Base-by-base conservation (phyloP, 2,888 invertebrate species). In the Dicycla oo region DNA sequence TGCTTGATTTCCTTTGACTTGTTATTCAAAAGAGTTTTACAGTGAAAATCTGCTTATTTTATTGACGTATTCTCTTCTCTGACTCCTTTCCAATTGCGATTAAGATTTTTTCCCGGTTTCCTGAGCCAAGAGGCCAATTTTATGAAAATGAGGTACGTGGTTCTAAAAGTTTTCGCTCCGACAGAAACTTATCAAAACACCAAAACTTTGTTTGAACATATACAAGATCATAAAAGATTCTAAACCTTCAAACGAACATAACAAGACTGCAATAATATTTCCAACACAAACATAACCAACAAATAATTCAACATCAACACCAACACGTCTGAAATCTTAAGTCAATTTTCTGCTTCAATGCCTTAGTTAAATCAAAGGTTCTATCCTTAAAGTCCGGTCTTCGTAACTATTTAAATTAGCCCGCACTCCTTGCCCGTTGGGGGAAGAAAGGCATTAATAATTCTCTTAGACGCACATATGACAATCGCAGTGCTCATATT, bases 391-490 rank as follows among this genome's bases (percentile, higher is more conserved):
- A 89, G 86, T 88, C 91, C 89, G 88, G 89, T 89, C 89, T 86
- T 84, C 84, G 86, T 86, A 88, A 90, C 90, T 92, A 93, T 93
- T 93, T 92, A 93, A 93, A 93, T 93, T 91, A 92, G 88, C 90
- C 87, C 88, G 87, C 85, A 88, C 88, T 82, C 84, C 72, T 77
- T 69, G 70, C 78, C 86, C 86, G 88, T 86, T 89, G 90, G 87
- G 91, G 88, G 91, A 92, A 90, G 89, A 88, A 85, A 81, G 83
- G 93, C 95, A 94, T 95, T 92, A 95, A 94, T 95, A 96, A 95
- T 95, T 94, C 95, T 89, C 89, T 94, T 88, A 94, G 95, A 94
- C 94, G 89, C 94, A 94, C 95, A 94, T 93, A 94, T 94, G 95
- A 94, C 94, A 94, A 91, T 92, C 90, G 89, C 93, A 94, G 90